Evolutionary conservation across 1,140 invertebrate genomes (phyloP), one percentile per base, ranked within the genome.

Genomic region (Ostrea denselamellosa): DNA sequence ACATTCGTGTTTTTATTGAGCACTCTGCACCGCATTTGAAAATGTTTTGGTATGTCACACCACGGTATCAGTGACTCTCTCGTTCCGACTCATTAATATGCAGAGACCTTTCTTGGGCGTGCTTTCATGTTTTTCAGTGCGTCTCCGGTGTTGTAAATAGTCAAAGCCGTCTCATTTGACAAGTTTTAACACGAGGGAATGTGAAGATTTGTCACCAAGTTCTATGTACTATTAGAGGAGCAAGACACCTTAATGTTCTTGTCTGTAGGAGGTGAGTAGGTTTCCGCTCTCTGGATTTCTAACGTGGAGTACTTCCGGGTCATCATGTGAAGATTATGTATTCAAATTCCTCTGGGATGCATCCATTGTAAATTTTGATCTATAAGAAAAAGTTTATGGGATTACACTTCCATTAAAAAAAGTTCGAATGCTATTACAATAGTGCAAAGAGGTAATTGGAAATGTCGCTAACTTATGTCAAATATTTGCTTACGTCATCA

Each of bases 341-440:
- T 19, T 83, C 82, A 53, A 83, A 52, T 83, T 83, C 82, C 14
- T 83, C 82, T 53, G 82, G 82, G n/a, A 83, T 83, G 44, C 82
- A 83, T 22, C 82, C 82, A 52, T 83, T 83, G 82, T 83, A 83
- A 52, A 83, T 25, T 53, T 83, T 53, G 3, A 83, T 34, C 82
- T 83, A 34, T 10, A 83, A 53, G 9, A 83, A 22, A 10, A 52
- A 83, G n/a, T 51, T 53, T n/a, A 83, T 34, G 14, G 19, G n/a
- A 62, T 19, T 19, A 62, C 56, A 62, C 17, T n/a, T 19, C 19
- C 17, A 58, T 62, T 58, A 1, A 58, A 58, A 62, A 62, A 62
- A 7, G n/a, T 62, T n/a, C 17, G n/a, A n/a, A 62, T 62, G n/a
- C 0, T 19, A 19, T 19, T 17, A 2, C 2, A 17, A 56, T 56